These are phyloP conservation scores for Eunapius fragilis DNA, from an alignment of 37 sponge, comb jelly and placozoan species.

Conservation along the genomic window DNA sequence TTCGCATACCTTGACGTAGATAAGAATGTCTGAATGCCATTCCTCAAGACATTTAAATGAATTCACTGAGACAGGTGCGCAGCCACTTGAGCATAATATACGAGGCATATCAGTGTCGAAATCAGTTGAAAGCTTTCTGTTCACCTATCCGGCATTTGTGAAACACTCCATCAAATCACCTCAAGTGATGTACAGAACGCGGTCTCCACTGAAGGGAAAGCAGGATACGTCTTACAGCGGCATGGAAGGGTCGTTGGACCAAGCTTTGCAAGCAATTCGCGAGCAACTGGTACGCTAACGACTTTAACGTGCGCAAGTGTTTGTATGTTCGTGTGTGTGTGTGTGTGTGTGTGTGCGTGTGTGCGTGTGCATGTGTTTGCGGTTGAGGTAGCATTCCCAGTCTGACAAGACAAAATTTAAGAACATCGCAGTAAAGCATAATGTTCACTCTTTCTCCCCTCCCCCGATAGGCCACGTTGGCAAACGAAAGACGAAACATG, in stretches of 20 bases:
- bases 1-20: neutral
- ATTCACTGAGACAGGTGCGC: neutral
- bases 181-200: neutral
- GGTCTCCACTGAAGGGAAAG: neutral
- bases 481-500: neutral
- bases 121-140: neutral
- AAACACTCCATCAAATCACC: neutral
- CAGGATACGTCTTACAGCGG: neutral
- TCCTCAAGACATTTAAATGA: neutral
- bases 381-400: no score
- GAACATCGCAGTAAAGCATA: neutral
- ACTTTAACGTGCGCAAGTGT: neutral
- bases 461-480: neutral
- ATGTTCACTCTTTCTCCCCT: neutral
- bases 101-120: neutral
- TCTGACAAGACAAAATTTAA: no score
- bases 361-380: no score
- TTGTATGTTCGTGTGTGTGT: no score
- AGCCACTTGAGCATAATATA: neutral
- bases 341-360: no score
- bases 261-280: neutral
- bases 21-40: neutral
- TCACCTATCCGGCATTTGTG: neutral
- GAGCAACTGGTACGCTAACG: neutral
- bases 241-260: neutral